Evolutionary conservation across 2,888 invertebrate genomes (phyloP), one percentile per base, ranked within the genome.

Genomic region (Neoascia interrupta): DNA sequence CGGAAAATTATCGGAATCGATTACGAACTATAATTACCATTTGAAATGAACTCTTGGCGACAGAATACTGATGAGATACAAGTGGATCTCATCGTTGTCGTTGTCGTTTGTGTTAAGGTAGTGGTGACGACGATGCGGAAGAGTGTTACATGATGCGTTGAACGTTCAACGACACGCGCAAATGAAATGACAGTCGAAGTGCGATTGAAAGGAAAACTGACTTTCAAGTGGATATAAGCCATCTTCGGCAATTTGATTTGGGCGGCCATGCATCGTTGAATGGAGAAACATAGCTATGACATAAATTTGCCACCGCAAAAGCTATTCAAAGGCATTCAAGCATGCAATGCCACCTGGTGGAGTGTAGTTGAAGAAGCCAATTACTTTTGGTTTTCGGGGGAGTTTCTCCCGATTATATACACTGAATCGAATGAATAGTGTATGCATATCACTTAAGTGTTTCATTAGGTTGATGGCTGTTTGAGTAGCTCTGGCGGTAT

Each of bases 1-100:
- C 47, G 72, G 47, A 79, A 79, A 72, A 68, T 73, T 68, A 79
- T 79, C 73, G 39, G 66, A 79, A 68, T 79, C 73, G 73, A 66
- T 79, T 73, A 66, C 73, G 15, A 43, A 56, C 26, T 60, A 66
- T 79, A 79, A 73, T 79, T 79, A 79, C 56, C 79, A 79, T 79
- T 66, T 49, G 79, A 66, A 73, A 79, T 60, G 49, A 73, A 68
- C 66, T 66, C 49, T 37, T 61, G 73, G 73, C 73, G 73, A 73
- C 79, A 79, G 66, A 61, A 73, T 56, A 43, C 66, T 37, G 72
- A 54, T 66, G 54, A 66, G 60, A 37, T 34, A 26, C 43, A 23
- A 66, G 26, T 21, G 15, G 31, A 39, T 36, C 56, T 26, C 16
- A 10, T 1, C 1, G 47, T 1, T 11, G 49, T n/a, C n/a, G n/a